Evolutionary conservation across 2,113 vertebrate species (phyloP), one percentile per base, ranked within the genome.

Genomic region (Pseudolaguvia tuberculata): DNA sequence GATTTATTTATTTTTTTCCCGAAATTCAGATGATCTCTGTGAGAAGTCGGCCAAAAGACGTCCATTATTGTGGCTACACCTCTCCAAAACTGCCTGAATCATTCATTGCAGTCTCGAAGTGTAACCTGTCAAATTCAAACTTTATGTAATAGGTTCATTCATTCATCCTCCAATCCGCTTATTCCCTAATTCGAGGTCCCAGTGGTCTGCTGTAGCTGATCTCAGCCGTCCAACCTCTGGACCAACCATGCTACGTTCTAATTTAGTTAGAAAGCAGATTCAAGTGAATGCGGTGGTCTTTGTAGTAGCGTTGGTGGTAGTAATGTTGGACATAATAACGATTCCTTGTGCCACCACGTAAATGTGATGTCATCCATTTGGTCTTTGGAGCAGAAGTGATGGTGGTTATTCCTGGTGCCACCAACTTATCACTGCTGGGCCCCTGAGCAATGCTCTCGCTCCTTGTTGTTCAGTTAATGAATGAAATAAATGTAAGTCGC

Each of bases 1-100:
- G 75, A 82, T 82, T 72, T 72, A 69, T 72, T 13, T 62, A 25
- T 67, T n/a, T n/a, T n/a, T n/a, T n/a, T n/a, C n/a, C n/a, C n/a
- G n/a, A 63, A 57, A 75, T 78, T 80, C 78, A 63, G 55, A 21
- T 35, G 55, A 72, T 42, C 70, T 59, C 48, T 27, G 57, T 31
- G 9, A 73, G 57, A 77, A 70, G 70, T n/a, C 59, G 58, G 14
- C 67, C 73, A 62, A 51, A 74, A 75, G 59, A 72, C 52, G 8
- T 39, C 47, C 14, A 31, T 65, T 35, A 13, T 58, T 25, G 2
- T 66, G 58, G 69, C 66, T 48, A 50, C 31, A 35, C 21, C 31
- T 50, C 13, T 56, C 2, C 48, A 17, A 58, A 59, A 53, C 52
- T 70, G 39, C 52, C 25, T 23, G 29, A 66, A 66, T 79, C 56